Percentiles rank a stretch among this genome's conserved stretches.
Conservation (phyloP, 1,140 invertebrate genomes). For the Drosophila elegans region DNA sequence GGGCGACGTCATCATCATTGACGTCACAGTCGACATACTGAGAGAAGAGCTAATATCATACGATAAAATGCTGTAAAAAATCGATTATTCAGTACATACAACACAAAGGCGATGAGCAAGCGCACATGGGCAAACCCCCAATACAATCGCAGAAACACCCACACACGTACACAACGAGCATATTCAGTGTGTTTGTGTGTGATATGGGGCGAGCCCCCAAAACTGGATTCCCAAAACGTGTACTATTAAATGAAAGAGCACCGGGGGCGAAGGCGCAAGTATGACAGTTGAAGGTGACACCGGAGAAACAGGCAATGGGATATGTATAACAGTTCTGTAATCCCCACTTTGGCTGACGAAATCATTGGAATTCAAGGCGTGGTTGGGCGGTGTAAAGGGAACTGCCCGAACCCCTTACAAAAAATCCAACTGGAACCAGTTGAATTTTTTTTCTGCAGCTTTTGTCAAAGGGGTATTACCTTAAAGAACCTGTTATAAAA, state of each 20-base stretch:
- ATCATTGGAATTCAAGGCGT: conserved; percentile 36
- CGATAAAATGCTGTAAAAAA: conserved; percentile 56
- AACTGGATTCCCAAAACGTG: conserved; percentile 69
- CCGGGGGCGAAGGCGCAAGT: conserved; percentile 4
- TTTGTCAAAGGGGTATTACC: conserved; percentile 4
- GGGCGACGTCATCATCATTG: conserved; percentile 76
- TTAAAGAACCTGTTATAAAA: background rate
- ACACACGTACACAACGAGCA: background rate
- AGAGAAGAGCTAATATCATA: conserved; percentile 8
- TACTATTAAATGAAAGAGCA: conserved; percentile 17
- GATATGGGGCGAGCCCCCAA: conserved; percentile 76
- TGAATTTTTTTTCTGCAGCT: background rate
- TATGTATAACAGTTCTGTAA: conserved; percentile 42
- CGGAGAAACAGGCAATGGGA: conserved; percentile 32
- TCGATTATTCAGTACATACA: conserved; percentile 73
- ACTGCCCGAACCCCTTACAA: too few relatives aligned
- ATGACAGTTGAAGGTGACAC: conserved; percentile 63
- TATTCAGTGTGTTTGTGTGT: conserved; percentile 26
- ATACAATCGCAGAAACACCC: conserved; percentile 17
- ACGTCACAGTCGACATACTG: conserved; percentile 58
- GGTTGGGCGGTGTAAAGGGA: conserved; percentile 11
- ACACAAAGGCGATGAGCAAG: conserved; percentile 50
- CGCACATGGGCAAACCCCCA: conserved; percentile 50
- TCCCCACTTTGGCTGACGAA: conserved; percentile 29
- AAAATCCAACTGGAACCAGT: conserved; percentile 24